Conservation (phyloP, 2,888 invertebrate species). For the Zootermopsis nevadensis region DNA sequence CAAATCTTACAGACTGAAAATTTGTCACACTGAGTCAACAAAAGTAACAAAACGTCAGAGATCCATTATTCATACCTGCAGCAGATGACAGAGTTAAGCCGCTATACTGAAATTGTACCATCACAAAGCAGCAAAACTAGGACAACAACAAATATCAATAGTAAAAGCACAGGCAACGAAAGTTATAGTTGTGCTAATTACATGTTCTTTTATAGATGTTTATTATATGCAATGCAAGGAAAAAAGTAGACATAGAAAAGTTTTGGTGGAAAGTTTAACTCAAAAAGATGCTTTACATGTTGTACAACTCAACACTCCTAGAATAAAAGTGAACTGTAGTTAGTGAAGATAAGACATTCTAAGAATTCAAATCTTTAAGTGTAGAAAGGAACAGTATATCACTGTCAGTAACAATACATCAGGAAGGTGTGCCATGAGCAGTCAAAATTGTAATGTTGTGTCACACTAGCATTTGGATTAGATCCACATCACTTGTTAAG, state of each 20-base stretch:
- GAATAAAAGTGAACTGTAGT: neutral
- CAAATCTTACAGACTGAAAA: too few relatives aligned
- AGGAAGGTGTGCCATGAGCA: neutral
- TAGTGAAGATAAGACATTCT: neutral
- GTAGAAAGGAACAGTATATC: neutral
- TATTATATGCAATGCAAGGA: neutral
- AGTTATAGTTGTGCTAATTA: too few relatives aligned
- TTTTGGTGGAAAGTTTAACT: neutral
- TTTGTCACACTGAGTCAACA: too few relatives aligned
- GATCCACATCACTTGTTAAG: too few relatives aligned
- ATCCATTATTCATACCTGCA: too few relatives aligned
- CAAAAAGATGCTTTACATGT: constrained; percentile 22
- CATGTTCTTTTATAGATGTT: neutral
- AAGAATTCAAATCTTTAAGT: neutral
- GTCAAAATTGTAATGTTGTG: neutral
- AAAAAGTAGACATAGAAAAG: neutral
- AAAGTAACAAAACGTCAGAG: too few relatives aligned
- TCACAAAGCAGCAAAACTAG: too few relatives aligned
- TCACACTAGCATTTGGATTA: too few relatives aligned
- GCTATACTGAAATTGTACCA: too few relatives aligned
- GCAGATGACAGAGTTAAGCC: too few relatives aligned
- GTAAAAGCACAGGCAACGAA: too few relatives aligned
- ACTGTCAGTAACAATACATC: neutral
- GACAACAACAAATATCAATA: too few relatives aligned
- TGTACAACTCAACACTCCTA: neutral